These are phyloP conservation scores for Margarornis squamiger DNA, from an alignment of 2,797 vertebrate species.

Conservation along the genomic window DNA sequence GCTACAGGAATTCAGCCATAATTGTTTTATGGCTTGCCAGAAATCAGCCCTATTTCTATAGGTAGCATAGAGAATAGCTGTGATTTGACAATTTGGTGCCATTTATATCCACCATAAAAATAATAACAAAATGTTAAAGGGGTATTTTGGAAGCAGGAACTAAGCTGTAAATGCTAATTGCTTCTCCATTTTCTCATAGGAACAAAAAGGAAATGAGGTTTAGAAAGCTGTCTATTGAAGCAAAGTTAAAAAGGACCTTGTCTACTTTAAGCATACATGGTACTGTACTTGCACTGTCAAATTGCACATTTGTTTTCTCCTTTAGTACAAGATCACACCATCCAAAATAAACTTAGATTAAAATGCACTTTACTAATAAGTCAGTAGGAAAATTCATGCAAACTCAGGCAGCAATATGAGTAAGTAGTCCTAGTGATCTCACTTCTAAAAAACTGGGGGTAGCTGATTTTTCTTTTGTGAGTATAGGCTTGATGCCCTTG, in stretches of 20 bases:
- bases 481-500: not conserved
- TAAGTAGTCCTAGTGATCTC: not conserved
- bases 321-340: not conserved
- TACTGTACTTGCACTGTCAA: conserved; percentile 44
- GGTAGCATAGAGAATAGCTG: conserved; percentile 83
- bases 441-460: not conserved
- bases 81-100: conserved; percentile 86
- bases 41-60: conserved; percentile 88
- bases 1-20: conserved; percentile 81
- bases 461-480: not conserved
- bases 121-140: conserved; percentile 73
- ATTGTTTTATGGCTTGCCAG: conserved; percentile 90
- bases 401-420: not conserved
- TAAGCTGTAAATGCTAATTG: conserved; percentile 89
- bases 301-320: not conserved
- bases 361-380: not conserved
- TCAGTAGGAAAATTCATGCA: not conserved
- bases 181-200: conserved; percentile 82
- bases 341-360: not conserved
- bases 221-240: conserved; percentile 87
- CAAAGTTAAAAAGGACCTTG: conserved; percentile 77
- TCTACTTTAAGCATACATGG: conserved; percentile 70
- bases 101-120: conserved; percentile 85
- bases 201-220: conserved; percentile 74
- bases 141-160: conserved; percentile 89